phyloP scores from a whole-genome alignment of 1,140 invertebrate genomes.

The Drosophila kepulauana region DNA sequence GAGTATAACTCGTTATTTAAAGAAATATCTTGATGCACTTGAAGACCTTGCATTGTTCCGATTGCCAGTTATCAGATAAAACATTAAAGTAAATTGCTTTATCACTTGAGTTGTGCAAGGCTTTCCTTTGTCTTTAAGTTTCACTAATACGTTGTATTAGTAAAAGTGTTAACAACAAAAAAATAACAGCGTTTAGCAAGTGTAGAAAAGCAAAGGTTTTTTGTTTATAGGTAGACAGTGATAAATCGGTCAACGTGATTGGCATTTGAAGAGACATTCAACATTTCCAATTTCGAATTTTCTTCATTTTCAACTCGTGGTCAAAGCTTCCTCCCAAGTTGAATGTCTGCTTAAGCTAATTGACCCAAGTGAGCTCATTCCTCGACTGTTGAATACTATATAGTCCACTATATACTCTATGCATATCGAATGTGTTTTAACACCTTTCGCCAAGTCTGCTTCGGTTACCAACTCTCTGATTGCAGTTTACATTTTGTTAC shows the following conservation, averaged over 20 bases:
- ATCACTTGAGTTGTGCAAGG: background rate
- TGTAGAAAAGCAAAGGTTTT: constrained; percentile 1
- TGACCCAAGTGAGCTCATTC: constrained; percentile 20
- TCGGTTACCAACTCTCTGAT: constrained; percentile 13
- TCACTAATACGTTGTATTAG: background rate
- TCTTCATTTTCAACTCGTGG: constrained; percentile 1
- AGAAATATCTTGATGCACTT: constrained; percentile 1
- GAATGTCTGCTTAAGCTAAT: constrained; percentile 4
- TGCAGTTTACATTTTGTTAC: constrained; percentile 30
- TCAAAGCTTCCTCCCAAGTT: background rate
- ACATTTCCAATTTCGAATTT: constrained; percentile 8
- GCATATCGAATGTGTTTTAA: constrained; percentile 32
- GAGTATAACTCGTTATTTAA: background rate
- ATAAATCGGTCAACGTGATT: constrained; percentile 3
- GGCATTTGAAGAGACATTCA: background rate
- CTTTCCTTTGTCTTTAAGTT: background rate
- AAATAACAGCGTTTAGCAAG: background rate
- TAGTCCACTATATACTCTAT: constrained; percentile 10
- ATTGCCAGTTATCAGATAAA: background rate
- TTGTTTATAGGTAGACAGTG: background rate
- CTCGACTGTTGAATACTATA: background rate
- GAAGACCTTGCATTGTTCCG: background rate
- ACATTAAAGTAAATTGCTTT: background rate
- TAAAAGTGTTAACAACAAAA: constrained; percentile 11
- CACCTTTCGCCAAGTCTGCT: constrained; percentile 49